These are phyloP conservation scores for Platyura marginata DNA, from an alignment of 1,140 invertebrate species.

Conservation along the genomic window DNA sequence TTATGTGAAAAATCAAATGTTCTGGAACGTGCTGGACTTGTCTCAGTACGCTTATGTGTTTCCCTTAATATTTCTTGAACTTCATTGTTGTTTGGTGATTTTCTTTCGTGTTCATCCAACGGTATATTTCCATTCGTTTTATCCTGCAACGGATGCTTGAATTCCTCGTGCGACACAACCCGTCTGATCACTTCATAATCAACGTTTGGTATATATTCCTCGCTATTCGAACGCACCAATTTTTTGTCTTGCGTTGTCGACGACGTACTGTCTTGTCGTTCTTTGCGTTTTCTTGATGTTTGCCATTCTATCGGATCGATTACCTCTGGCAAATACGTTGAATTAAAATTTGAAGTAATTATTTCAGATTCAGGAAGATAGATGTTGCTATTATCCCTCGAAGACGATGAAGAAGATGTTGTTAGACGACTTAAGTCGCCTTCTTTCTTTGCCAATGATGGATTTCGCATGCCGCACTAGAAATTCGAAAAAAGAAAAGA, in stretches of 20 bases:
- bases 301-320: slow-evolving; percentile 22
- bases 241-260: slow-evolving; percentile 49
- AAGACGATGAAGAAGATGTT: slow-evolving; percentile 18
- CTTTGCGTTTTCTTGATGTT: slow-evolving; percentile 50
- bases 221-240: slow-evolving; percentile 55
- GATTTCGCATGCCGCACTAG: slow-evolving; percentile 26
- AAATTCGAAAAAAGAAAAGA: slow-evolving; percentile 7
- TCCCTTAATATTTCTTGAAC: background rate
- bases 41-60: slow-evolving; percentile 10
- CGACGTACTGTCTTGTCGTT: slow-evolving; percentile 46
- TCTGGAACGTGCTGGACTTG: slow-evolving; percentile 16
- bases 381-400: slow-evolving; percentile 9
- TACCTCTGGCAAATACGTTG: slow-evolving; percentile 21
- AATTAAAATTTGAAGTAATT: slow-evolving; percentile 23
- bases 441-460: slow-evolving; percentile 24
- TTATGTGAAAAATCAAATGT: slow-evolving; percentile 1
- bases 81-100: background rate
- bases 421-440: slow-evolving; percentile 26
- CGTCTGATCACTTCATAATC: slow-evolving; percentile 29
- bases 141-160: slow-evolving; percentile 29
- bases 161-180: slow-evolving; percentile 43
- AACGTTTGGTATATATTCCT: slow-evolving; percentile 30
- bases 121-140: background rate
- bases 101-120: background rate
- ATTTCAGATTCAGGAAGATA: slow-evolving; percentile 8